Evolutionary conservation across 2,888 invertebrate species (phyloP), one percentile per base, ranked within the genome.

Genomic region (Matsumyia berberina): DNA sequence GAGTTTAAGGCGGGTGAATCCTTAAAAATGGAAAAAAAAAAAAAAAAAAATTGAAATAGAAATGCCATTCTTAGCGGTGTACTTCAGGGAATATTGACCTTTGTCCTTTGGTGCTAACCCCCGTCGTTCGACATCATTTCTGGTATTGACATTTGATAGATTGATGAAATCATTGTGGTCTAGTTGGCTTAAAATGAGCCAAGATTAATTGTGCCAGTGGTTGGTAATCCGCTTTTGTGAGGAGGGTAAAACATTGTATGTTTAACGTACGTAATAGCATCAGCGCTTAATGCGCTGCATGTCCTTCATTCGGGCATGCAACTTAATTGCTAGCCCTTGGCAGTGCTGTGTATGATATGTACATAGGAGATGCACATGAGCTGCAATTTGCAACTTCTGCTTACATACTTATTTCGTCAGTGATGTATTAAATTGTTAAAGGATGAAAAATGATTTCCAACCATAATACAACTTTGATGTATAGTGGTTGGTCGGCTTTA

Each of bases 141-240:
- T 46, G 62, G 9, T 46, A 69, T 46, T 67, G 74, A 69, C 74
- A 49, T 74, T 62, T 74, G 80, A 74, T 74, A 69, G 74, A 81
- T 69, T 69, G 74, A 69, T 81, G 12, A 49, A 81, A 81, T 81
- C 55, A 69, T 46, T 62, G 67, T 60, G 44, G 44, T 58, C 66
- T 64, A 58, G 49, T 74, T 69, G 80, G 39, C 37, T 39, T 55
- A 29, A 46, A 74, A 62, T 62, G 80, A 62, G 29, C 49, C 49
- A 58, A 58, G 66, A 79, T 79, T 57, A 69, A 80, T 80, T 44
- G 57, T 44, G 9, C 33, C 39, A 42, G 46, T 24, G 24, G 24
- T 35, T 29, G 58, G 66, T 57, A 64, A 64, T 53, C 12, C 12
- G 11, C 35, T 19, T 57, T 60, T 49, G 17, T 33, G 42, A 4